phyloP scores from a whole-genome alignment of 1,140 invertebrate genomes.

The Lasioglossum baleicum region DNA sequence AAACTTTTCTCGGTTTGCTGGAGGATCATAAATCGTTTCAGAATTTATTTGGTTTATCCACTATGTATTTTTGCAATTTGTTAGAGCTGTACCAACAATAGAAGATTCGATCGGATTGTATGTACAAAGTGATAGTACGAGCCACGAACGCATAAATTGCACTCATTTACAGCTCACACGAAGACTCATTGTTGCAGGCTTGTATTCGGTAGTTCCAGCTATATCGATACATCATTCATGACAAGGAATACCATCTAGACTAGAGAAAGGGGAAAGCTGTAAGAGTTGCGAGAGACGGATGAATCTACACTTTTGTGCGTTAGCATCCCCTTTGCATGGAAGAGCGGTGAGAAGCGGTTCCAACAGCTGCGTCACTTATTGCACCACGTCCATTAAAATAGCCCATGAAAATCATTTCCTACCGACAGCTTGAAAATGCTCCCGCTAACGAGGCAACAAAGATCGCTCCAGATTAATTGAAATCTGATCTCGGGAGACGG shows the following conservation, averaged over 20 bases:
- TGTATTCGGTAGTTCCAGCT: not conserved
- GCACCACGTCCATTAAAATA: conserved; percentile 31
- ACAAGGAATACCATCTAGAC: conserved; percentile 9
- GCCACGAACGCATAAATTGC: not conserved
- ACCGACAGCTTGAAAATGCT: no score
- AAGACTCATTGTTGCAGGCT: not conserved
- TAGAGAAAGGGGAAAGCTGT: not conserved
- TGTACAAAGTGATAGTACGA: no score
- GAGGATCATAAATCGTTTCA: no score
- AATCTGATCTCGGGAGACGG: no score
- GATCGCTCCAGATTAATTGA: no score
- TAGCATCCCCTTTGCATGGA: not conserved
- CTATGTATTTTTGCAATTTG: no score
- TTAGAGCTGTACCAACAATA: no score
- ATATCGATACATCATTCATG: conserved; percentile 34
- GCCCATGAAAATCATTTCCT: conserved; percentile 7
- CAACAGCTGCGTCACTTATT: conserved; percentile 42
- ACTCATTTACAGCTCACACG: not conserved
- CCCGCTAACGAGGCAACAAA: no score
- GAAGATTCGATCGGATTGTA: no score
- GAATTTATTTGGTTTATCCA: no score
- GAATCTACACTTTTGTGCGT: conserved; percentile 27
- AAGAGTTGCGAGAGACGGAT: conserved; percentile 11
- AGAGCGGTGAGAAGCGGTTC: conserved; percentile 22
- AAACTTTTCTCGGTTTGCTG: no score